Base-by-base conservation (phyloP, 1,140 invertebrate genomes). In the Habropoda laboriosa region DNA sequence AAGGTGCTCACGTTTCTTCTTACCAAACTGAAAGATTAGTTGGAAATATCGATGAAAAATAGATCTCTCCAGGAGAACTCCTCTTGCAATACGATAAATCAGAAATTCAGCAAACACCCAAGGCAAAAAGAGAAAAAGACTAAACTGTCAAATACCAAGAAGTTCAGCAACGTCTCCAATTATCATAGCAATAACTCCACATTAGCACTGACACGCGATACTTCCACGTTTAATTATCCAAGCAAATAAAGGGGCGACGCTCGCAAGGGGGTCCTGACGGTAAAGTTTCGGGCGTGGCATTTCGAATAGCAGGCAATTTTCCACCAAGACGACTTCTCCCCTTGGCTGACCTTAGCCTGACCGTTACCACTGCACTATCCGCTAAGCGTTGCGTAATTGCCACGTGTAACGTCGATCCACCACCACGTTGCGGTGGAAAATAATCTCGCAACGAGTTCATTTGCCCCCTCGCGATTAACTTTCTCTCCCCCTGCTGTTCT, bases 331-430 rank as follows among this genome's bases (percentile, higher is more conserved):
- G 16, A 24, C 38, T 21, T 66, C 49, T 66, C 24, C 60, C 40
- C 7, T n/a, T 21, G 38, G 47, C 61, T 45, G 30, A 67, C 61
- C 49, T 42, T 24, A 35, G 38, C 72, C 24, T 49, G 68, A 79
- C 55, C 68, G 16, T 71, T 79, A 60, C 76, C 13, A 82, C 80
- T 82, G 68, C 58, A 45, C 60, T 73, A 24, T 27, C 38, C 24
- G 12, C 61, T 47, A 60, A 58, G 27, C 70, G 21, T 7, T 16
- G 49, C 27, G 51, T 67, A 67, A 67, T 67, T 42, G 38, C 49
- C 63, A 45, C 18, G 16, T 13, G 38, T 66, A 30, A 53, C 73
- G 35, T 63, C 30, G n/a, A 8, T 35, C 12, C 16, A 0, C 45
- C 49, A n/a, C n/a, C n/a, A n/a, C n/a, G n/a, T n/a, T n/a, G n/a